Evolutionary conservation across 2,113 vertebrate genomes (phyloP).

Genomic region (Ciconia stormi): DNA sequence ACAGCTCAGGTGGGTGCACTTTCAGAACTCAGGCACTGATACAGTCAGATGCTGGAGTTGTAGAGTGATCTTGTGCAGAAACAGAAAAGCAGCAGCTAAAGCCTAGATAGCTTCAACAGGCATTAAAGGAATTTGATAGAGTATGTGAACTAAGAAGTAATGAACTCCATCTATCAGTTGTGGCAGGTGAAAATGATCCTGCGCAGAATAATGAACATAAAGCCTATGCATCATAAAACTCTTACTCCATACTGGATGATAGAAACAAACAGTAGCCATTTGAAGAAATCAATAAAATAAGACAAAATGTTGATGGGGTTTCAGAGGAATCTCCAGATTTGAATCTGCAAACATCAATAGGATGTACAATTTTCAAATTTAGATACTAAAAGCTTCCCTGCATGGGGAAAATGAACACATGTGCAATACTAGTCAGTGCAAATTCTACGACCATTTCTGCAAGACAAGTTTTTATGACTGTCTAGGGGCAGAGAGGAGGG

Average conservation of each 20-base stretch:
- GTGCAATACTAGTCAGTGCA: background rate
- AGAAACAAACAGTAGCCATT: background rate
- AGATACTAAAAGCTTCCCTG: background rate
- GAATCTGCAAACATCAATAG: background rate
- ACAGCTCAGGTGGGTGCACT: background rate
- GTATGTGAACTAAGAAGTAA: background rate
- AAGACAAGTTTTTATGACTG: background rate
- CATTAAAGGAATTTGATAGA: background rate
- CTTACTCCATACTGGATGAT: background rate
- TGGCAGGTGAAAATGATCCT: background rate
- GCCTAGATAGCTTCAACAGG: background rate
- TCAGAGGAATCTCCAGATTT: background rate
- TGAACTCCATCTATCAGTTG: background rate
- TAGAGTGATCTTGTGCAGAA: background rate
- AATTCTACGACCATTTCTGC: background rate
- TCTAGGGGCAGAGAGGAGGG: background rate
- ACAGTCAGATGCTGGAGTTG: background rate
- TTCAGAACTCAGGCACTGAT: background rate
- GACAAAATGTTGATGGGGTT: background rate
- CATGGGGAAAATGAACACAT: rapidly evolving
- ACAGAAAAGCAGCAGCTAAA: background rate
- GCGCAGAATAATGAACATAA: background rate
- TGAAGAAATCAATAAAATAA: background rate
- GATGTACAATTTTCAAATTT: background rate
- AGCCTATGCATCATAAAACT: background rate